These are phyloP conservation scores for Pheosia tremula DNA, from an alignment of 2,888 invertebrate genomes.

Conservation along the genomic window DNA sequence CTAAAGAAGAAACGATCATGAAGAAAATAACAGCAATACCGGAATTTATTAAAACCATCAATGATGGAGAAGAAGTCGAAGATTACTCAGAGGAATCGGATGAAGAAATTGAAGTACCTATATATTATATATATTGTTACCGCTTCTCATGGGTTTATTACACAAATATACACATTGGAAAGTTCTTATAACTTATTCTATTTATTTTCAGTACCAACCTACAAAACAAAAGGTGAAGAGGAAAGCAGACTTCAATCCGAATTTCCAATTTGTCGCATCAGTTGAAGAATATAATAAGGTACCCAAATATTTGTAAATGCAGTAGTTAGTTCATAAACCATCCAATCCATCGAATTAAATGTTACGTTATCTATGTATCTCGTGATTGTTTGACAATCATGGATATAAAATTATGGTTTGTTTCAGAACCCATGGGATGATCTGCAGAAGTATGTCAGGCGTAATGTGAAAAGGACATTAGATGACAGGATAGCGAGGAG, in stretches of 20 bases:
- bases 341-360: too few species aligned
- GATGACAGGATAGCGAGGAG: slow-evolving; percentile 91
- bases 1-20: slow-evolving; percentile 39
- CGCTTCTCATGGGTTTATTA: neutral
- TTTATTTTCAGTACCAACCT: slow-evolving; percentile 89
- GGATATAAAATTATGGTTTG: neutral
- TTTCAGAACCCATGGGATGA: slow-evolving; percentile 91
- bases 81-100: slow-evolving; percentile 92
- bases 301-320: slow-evolving; percentile 13
- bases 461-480: slow-evolving; percentile 91
- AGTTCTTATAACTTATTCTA: neutral
- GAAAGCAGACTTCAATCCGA: slow-evolving; percentile 90
- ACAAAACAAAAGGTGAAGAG: slow-evolving; percentile 89
- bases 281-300: slow-evolving; percentile 91
- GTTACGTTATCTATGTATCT: too few species aligned
- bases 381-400: too few species aligned
- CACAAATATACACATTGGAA: neutral
- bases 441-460: slow-evolving; percentile 90
- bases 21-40: slow-evolving; percentile 60
- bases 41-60: slow-evolving; percentile 92
- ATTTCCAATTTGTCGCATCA: slow-evolving; percentile 91
- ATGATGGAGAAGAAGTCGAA: slow-evolving; percentile 92
- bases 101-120: slow-evolving; percentile 89
- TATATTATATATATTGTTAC: neutral
- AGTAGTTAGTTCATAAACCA: too few species aligned